Conservation (phyloP, 1,140 invertebrate species). For the Drosophila navojoa region DNA sequence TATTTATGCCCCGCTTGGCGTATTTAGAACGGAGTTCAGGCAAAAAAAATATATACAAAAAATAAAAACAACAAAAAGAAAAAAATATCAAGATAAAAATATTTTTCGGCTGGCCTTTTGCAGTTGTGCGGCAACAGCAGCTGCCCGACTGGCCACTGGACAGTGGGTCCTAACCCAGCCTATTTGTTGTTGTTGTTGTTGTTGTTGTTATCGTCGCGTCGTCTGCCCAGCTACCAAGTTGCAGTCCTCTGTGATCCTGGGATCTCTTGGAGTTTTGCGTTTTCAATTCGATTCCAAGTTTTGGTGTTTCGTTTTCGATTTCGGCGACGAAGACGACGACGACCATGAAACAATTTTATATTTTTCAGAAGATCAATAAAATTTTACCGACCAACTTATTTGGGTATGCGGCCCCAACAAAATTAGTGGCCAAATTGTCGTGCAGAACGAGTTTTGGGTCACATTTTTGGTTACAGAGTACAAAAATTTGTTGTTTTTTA, state of each 20-base stretch:
- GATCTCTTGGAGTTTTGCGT: slow-evolving; percentile 43
- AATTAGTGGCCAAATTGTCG: slow-evolving; percentile 79
- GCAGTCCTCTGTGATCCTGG: slow-evolving; percentile 43
- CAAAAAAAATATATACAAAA: slow-evolving; percentile 24
- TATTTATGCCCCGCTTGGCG: slow-evolving; percentile 77
- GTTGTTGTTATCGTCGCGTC: slow-evolving; percentile 54
- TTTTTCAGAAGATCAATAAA: slow-evolving; percentile 81
- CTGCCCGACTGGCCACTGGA: slow-evolving; percentile 37
- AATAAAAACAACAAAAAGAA: slow-evolving; percentile 39
- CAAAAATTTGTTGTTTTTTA: not conserved
- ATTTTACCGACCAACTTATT: slow-evolving; percentile 81
- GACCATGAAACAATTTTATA: slow-evolving; percentile 82
- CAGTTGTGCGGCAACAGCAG: slow-evolving; percentile 28
- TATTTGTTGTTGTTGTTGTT: slow-evolving; percentile 67
- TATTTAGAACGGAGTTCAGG: slow-evolving; percentile 70
- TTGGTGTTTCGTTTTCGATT: slow-evolving; percentile 65
- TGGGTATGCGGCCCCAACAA: slow-evolving; percentile 61
- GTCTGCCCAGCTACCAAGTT: slow-evolving; percentile 34
- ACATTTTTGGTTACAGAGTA: slow-evolving; percentile 71
- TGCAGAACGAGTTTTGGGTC: slow-evolving; percentile 61
- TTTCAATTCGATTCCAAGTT: slow-evolving; percentile 72
- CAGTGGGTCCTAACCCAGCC: slow-evolving; percentile 66
- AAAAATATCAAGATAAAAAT: slow-evolving; percentile 80
- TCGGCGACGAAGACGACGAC: slow-evolving; percentile 48
- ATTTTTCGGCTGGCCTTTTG: slow-evolving; percentile 74